Base-by-base conservation (phyloP, 2,888 invertebrate species). In the Dryomyza anilis region DNA sequence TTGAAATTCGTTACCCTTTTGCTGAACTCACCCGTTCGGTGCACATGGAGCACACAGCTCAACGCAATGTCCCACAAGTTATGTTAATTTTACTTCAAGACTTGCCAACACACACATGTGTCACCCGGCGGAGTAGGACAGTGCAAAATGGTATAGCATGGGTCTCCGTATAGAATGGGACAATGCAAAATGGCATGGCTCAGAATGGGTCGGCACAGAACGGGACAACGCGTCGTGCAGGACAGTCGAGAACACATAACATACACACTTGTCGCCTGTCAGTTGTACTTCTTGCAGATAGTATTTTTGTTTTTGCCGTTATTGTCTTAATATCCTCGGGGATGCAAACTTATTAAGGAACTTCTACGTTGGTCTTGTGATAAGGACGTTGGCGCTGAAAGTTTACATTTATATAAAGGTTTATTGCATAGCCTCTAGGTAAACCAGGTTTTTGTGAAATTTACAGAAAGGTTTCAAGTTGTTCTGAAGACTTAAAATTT, bases 331-430 rank as follows among this genome's bases (percentile, higher is more conserved):
- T 71, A 72, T 75, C 78, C 76, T 74, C 69, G 67, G 76, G 78
- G 78, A 78, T 71, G 72, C 72, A 73, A 77, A 76, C 76, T 75
- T 78, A 75, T 75, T 74, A 74, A 70, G 70, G 71, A 73, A 74
- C 62, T 75, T 75, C 69, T 59, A 33, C 52, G 53, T 33, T 33
- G 21, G 56, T 57, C 59, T 43, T 63, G 58, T 23, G 55, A 63
- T 61, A 64, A 65, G 63, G 67, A 67, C 57, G 25, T 45, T 65
- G n/a, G 69, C 61, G 59, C 63, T n/a, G n/a, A n/a, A n/a, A n/a
- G n/a, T n/a, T n/a, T n/a, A n/a, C n/a, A n/a, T n/a, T n/a, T n/a
- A n/a, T n/a, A n/a, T n/a, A n/a, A n/a, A n/a, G n/a, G n/a, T n/a
- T n/a, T n/a, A n/a, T n/a, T n/a, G n/a, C n/a, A n/a, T n/a, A n/a